These are phyloP conservation scores for Cephalopholis sonnerati DNA, from an alignment of 2,113 vertebrate genomes.

Conservation along the genomic window DNA sequence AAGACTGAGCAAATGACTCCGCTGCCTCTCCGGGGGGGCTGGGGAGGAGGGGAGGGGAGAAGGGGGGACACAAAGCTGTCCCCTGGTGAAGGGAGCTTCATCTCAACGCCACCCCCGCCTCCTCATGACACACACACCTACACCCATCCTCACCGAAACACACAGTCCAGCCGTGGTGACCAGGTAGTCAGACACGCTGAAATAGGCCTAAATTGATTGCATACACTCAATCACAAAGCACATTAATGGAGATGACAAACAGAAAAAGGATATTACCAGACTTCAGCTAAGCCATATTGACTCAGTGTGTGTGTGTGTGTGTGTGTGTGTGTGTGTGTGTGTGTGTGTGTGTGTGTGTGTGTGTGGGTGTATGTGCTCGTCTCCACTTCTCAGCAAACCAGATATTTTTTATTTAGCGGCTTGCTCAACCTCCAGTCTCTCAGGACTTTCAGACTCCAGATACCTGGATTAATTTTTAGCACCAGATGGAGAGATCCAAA, in stretches of 20 bases:
- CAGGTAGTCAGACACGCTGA: slow-evolving; percentile 60
- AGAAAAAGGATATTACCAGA: slow-evolving; percentile 61
- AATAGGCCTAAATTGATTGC: slow-evolving; percentile 59
- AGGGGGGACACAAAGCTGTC: slow-evolving; percentile 62
- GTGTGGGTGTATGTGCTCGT: not conserved
- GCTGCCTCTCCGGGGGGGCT: slow-evolving; percentile 74
- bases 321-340: slow-evolving; percentile 14
- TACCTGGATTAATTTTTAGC: not conserved
- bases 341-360: not conserved
- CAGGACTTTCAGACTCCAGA: not conserved
- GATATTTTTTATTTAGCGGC: not conserved
- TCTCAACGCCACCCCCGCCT: slow-evolving; percentile 16
- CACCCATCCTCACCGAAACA: not conserved
- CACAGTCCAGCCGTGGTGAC: slow-evolving; percentile 40
- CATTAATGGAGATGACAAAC: slow-evolving; percentile 68
- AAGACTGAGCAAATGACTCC: slow-evolving; percentile 84
- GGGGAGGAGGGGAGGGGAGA: slow-evolving; percentile 39
- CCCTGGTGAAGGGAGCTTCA: slow-evolving; percentile 61
- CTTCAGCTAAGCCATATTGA: slow-evolving; percentile 42
- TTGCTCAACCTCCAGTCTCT: slow-evolving; percentile 14
- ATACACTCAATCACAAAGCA: slow-evolving; percentile 56
- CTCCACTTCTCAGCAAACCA: not conserved
- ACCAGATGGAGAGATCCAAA: not conserved
- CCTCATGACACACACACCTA: slow-evolving; percentile 9
- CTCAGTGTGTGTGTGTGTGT: slow-evolving; percentile 32